A percentile compares a stretch with the other conserved stretches of the same genome.
Conservation (phyloP, 2,797 vertebrate species). For the Heterohyrax brucei region DNA sequence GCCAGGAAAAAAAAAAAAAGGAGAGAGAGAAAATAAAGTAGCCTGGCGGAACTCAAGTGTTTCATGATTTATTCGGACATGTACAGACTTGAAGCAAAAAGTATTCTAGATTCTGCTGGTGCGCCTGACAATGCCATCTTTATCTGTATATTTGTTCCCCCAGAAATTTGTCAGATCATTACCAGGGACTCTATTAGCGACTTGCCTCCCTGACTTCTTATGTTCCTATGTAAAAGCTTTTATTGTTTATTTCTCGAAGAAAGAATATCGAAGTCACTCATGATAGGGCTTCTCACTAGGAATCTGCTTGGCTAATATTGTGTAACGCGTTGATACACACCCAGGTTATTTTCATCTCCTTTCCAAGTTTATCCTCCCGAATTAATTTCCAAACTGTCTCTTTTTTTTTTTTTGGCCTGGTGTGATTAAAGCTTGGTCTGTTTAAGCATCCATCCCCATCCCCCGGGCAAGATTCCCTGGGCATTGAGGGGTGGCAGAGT, state of each 20-base stretch:
- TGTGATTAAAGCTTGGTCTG: conserved; percentile 53
- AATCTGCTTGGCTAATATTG: conserved; percentile 80
- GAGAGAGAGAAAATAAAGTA: conserved; percentile 71
- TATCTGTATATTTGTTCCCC: conserved; percentile 66
- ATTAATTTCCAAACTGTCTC: conserved; percentile 74
- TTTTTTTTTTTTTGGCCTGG: conserved; percentile 67
- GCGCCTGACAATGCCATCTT: conserved; percentile 49
- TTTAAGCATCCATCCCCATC: conserved; percentile 64
- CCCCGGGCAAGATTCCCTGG: conserved; percentile 77
- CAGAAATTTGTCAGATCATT: conserved; percentile 52
- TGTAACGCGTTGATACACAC: conserved; percentile 83
- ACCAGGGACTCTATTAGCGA: neutral
- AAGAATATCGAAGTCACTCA: conserved; percentile 48
- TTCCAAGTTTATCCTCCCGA: conserved; percentile 78
- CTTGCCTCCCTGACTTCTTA: conserved; percentile 60
- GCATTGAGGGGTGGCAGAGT: conserved; percentile 59
- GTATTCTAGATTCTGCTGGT: conserved; percentile 77
- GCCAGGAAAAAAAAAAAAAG: conserved; percentile 46
- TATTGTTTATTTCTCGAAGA: conserved; percentile 73
- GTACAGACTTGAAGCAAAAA: conserved; percentile 77
- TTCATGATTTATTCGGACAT: conserved; percentile 83
- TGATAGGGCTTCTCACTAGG: conserved; percentile 46
- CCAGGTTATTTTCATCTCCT: conserved; percentile 78
- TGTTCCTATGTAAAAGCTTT: neutral
- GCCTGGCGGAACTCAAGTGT: conserved; percentile 43